Evolutionary conservation across 2,888 invertebrate genomes (phyloP).

Genomic region (Callyntrura guangdongensis): DNA sequence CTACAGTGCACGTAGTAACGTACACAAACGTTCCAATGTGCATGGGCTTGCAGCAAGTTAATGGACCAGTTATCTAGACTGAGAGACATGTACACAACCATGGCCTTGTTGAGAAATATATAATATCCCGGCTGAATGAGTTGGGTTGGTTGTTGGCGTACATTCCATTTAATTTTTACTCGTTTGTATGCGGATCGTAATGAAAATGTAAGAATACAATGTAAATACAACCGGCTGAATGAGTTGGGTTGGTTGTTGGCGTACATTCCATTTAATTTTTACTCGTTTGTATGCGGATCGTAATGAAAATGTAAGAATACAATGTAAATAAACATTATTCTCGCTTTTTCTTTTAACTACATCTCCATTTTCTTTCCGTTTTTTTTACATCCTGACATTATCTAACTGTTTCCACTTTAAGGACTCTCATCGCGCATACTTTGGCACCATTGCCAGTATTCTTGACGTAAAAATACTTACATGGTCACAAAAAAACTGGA

Average conservation of each 20-base stretch:
- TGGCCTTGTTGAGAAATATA: conserved; percentile 1
- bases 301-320: conserved; percentile 67
- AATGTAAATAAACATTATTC: conserved; percentile 31
- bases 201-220: conserved; percentile 62
- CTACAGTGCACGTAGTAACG: background rate
- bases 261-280: conserved; percentile 16
- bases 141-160: too few relatives aligned
- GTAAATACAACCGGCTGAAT: too few relatives aligned
- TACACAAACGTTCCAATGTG: background rate
- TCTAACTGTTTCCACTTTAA: conserved; percentile 64
- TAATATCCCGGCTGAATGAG: too few relatives aligned
- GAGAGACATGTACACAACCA: background rate
- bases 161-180: conserved; percentile 33
- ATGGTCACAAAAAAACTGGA: too few relatives aligned
- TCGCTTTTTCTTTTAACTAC: background rate
- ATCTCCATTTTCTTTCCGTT: conserved; percentile 8
- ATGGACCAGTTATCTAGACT: too few relatives aligned
- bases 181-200: conserved; percentile 71
- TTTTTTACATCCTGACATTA: conserved; percentile 59
- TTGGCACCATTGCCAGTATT: conserved; percentile 8
- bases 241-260: too few relatives aligned
- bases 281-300: conserved; percentile 69
- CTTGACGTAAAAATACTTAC: background rate
- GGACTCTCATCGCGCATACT: conserved; percentile 54
- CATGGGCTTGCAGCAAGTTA: background rate